Conservation (phyloP, 1,140 invertebrate genomes). For the Pachyrhynchus sulphureomaculatus region DNA sequence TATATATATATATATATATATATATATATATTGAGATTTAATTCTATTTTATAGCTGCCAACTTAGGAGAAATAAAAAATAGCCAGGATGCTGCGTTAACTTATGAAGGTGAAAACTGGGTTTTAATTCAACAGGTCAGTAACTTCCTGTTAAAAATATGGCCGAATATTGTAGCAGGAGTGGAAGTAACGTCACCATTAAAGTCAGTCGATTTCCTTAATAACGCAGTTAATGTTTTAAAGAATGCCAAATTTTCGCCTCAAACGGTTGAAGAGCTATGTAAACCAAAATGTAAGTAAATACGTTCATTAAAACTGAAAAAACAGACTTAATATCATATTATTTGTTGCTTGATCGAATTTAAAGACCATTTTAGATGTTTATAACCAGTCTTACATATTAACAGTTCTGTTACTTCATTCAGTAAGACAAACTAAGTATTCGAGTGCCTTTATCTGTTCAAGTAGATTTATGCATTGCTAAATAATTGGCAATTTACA, state of each 20-base stretch:
- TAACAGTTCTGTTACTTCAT: too few relatives aligned
- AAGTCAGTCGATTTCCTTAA: conserved; percentile 64
- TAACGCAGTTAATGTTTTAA: conserved; percentile 56
- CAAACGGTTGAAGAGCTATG: conserved; percentile 53
- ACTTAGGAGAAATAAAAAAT: conserved; percentile 79
- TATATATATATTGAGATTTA: too few relatives aligned
- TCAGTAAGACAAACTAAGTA: too few relatives aligned
- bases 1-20: too few relatives aligned
- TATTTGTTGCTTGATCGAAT: too few relatives aligned
- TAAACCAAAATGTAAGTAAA: conserved; percentile 63
- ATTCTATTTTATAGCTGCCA: conserved; percentile 57
- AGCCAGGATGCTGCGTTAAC: conserved; percentile 92
- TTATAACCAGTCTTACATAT: conserved; percentile 18
- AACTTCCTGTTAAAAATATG: conserved; percentile 81
- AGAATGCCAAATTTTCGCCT: conserved; percentile 54
- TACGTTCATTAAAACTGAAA: too few relatives aligned
- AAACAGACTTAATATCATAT: too few relatives aligned
- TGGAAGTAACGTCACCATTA: conserved; percentile 58
- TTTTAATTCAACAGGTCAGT: conserved; percentile 89
- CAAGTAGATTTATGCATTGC: too few relatives aligned
- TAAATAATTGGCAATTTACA: too few relatives aligned
- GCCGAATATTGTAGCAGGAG: conserved; percentile 52
- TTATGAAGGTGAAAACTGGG: conserved; percentile 96
- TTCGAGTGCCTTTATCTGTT: too few relatives aligned
- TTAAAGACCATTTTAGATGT: too few relatives aligned